Evolutionary conservation across 2,797 vertebrate genomes (phyloP).

Genomic region (Danio tinwini): DNA sequence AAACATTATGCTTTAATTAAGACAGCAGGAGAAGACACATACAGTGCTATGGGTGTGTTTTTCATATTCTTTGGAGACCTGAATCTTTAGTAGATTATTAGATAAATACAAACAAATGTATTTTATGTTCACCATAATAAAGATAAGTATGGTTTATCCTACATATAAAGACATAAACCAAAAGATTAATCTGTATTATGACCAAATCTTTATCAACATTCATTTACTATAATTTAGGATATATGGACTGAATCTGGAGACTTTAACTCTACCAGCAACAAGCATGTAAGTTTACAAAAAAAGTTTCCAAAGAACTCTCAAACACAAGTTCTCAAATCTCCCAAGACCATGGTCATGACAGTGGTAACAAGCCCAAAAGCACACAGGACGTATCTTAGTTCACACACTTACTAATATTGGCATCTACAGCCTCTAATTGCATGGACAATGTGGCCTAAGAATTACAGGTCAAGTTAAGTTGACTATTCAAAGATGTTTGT

Average conservation of each 20-base stretch:
- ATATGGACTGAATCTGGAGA: constrained; percentile 16
- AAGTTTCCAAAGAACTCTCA: constrained; percentile 27
- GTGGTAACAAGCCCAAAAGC: constrained; percentile 24
- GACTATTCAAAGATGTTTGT: constrained; percentile 14
- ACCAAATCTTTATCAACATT: neutral
- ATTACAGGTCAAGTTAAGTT: constrained; percentile 28
- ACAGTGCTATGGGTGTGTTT: neutral
- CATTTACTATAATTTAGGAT: neutral
- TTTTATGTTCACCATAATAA: neutral
- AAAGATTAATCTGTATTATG: constrained; percentile 6
- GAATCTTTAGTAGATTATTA: neutral
- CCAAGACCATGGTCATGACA: constrained; percentile 1
- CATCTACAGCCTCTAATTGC: constrained; percentile 52
- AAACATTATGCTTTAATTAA: neutral
- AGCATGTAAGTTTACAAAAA: constrained; percentile 18
- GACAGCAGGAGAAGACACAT: neutral
- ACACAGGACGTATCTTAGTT: constrained; percentile 15
- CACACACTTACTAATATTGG: constrained; percentile 10
- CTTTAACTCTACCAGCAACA: constrained; percentile 2
- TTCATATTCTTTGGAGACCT: neutral
- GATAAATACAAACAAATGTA: neutral
- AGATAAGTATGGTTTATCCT: constrained; percentile 6
- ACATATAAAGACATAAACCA: constrained; percentile 9
- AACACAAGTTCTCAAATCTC: constrained; percentile 24
- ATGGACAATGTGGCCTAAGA: constrained; percentile 57